phyloP scores from a whole-genome alignment of 1,140 invertebrate species.

The roundworm (Caenorhabditis elegans) region WBcel235 BX284602.5:2031001-2031500 shows the following conservation, averaged over 20 bases:
- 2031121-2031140: background rate
- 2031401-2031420: background rate
- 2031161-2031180: no score
- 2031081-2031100: background rate
- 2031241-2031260: no score
- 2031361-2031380: no score
- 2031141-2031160: background rate
- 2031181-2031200: no score
- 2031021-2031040: background rate
- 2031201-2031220: background rate
- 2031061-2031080: background rate
- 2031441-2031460: background rate
- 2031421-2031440: background rate
- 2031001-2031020: background rate
- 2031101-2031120: no score
- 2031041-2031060: background rate
- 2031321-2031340: background rate
- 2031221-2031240: background rate
- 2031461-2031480: no score
- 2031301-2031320: background rate
- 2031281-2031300: background rate
- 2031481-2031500: background rate
- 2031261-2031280: background rate
- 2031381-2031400: no score
- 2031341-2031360: background rate